A percentile compares a stretch with the other conserved stretches of the same genome.
phyloP scores from a whole-genome alignment of 2,113 vertebrate species.

The Notiomystis cincta region DNA sequence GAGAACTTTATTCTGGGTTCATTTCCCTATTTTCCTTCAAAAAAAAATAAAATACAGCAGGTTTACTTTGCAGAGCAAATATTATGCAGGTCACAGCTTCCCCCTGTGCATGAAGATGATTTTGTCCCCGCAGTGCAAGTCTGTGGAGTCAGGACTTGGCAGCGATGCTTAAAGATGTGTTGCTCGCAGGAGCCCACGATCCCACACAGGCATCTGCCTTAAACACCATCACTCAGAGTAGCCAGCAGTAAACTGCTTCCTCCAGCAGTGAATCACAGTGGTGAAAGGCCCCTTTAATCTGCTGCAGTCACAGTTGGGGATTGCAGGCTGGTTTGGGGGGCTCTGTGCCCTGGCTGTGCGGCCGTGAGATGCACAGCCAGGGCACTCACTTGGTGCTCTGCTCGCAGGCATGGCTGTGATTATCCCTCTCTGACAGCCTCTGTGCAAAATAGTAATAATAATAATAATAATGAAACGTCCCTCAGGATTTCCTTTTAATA shows the following conservation, averaged over 20 bases:
- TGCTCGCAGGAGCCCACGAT: fast-evolving
- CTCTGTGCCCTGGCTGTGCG: fast-evolving
- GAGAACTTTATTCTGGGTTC: not conserved
- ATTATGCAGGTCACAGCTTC: conserved; percentile 17
- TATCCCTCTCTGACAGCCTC: not conserved
- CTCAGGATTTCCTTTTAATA: conserved; percentile 1
- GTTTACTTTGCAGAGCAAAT: conserved; percentile 3
- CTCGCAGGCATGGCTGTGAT: not conserved
- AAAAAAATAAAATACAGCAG: not conserved
- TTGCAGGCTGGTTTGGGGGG: not conserved
- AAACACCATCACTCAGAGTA: not conserved
- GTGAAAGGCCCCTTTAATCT: not conserved
- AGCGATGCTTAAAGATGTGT: not conserved
- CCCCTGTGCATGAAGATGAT: not conserved
- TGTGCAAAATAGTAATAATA: not conserved
- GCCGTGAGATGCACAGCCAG: fast-evolving
- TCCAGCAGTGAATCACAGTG: not conserved
- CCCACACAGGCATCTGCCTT: not conserved
- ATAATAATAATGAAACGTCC: not conserved
- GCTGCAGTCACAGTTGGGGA: not conserved
- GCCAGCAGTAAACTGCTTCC: not conserved
- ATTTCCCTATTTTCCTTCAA: not conserved
- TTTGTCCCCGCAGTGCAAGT: not conserved
- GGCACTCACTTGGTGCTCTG: fast-evolving
- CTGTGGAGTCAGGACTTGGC: not conserved